Evolutionary conservation across 2,888 invertebrate species (phyloP).

Genomic region (Reticulitermes lucifugus): DNA sequence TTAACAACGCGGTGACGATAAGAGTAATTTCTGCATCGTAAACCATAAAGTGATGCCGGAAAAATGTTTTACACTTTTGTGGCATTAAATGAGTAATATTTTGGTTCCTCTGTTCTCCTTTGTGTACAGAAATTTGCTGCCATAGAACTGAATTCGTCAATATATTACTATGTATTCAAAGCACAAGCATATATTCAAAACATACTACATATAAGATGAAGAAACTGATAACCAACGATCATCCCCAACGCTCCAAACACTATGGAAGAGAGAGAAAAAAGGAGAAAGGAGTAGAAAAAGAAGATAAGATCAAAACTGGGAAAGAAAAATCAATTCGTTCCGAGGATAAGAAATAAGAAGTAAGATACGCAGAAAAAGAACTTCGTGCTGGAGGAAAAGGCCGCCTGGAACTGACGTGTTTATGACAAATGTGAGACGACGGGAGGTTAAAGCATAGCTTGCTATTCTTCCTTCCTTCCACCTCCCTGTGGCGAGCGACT

Average conservation of each 20-base stretch:
- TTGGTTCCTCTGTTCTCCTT: too few species aligned
- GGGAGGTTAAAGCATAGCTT: slow-evolving; percentile 27
- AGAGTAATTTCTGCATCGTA: too few species aligned
- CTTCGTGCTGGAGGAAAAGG: slow-evolving; percentile 28
- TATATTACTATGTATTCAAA: neutral
- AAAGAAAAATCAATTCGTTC: slow-evolving; percentile 34
- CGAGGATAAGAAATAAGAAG: slow-evolving; percentile 14
- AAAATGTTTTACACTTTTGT: too few species aligned
- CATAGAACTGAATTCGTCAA: too few species aligned
- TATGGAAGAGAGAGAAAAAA: neutral
- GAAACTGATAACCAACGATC: neutral
- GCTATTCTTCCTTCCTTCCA: neutral
- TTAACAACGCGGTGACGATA: too few species aligned
- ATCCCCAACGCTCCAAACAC: neutral
- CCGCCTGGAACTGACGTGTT: slow-evolving; percentile 46
- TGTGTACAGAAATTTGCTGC: too few species aligned
- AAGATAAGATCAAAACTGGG: slow-evolving; percentile 1
- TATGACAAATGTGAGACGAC: slow-evolving; percentile 49
- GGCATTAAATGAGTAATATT: too few species aligned
- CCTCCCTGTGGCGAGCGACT: neutral
- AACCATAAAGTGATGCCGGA: too few species aligned
- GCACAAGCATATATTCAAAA: slow-evolving; percentile 30
- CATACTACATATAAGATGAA: neutral
- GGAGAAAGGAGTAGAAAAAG: neutral
- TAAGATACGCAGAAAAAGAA: neutral